Percentiles rank a stretch among this genome's conserved stretches.
phyloP scores from a whole-genome alignment of 2,888 invertebrate genomes.

The Sphinx pinastri region DNA sequence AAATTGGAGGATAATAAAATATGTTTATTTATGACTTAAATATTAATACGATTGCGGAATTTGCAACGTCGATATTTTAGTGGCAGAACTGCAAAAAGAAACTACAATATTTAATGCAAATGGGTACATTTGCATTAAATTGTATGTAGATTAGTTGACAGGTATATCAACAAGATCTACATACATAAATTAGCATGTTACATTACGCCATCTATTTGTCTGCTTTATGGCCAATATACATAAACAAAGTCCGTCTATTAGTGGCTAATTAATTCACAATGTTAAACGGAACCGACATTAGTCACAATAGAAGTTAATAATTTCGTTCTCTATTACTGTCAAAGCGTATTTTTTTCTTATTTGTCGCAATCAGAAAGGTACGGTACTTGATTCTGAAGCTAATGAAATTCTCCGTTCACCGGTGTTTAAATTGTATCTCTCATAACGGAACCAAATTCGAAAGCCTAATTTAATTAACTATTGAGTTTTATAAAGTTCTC shows the following conservation, averaged over 20 bases:
- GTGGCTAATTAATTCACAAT: neutral
- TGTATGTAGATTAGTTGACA: neutral
- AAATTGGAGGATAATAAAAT: no score
- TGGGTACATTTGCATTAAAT: no score
- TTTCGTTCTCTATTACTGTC: neutral
- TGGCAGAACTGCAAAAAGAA: neutral
- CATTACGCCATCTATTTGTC: neutral
- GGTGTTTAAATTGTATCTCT: neutral
- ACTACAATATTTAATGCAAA: neutral
- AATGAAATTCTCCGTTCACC: neutral
- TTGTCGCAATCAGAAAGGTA: neutral
- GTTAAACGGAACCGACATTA: neutral
- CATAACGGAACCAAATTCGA: neutral
- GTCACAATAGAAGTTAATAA: neutral
- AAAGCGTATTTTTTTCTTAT: neutral
- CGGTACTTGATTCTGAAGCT: neutral
- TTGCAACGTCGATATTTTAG: neutral
- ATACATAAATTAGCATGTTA: conserved; percentile 1
- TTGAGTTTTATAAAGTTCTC: no score
- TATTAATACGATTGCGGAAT: no score
- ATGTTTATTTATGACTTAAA: no score
- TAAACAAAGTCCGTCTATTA: neutral
- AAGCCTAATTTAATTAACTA: neutral
- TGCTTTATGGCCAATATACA: conserved; percentile 5
- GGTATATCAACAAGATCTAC: neutral